Evolutionary conservation across 2,113 vertebrate genomes (phyloP).

Genomic region (Dermatemys mawii): DNA sequence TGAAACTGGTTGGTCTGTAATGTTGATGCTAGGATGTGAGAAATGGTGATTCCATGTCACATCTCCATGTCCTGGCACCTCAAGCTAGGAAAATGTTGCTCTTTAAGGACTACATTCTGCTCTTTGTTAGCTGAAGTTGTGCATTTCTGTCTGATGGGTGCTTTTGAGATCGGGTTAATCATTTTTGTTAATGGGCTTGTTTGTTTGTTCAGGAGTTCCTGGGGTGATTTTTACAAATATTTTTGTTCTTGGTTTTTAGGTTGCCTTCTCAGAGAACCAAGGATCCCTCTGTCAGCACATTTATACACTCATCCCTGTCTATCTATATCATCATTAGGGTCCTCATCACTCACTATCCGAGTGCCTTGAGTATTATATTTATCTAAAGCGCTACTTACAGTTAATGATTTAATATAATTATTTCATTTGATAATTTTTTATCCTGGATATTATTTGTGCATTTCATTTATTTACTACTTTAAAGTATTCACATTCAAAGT

Average conservation of each 20-base stretch:
- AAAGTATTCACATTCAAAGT: constrained; percentile 77
- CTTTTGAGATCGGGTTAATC: constrained; percentile 11
- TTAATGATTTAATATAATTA: not conserved
- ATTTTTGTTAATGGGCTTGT: not conserved
- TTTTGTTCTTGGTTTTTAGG: not conserved
- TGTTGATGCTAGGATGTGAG: not conserved
- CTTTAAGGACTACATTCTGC: constrained; percentile 6
- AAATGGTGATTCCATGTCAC: not conserved
- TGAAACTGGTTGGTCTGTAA: not conserved
- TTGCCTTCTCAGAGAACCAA: constrained; percentile 31
- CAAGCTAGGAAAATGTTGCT: not conserved
- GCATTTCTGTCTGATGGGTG: not conserved
- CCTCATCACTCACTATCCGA: not conserved
- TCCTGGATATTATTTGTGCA: constrained; percentile 39
- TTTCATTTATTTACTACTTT: constrained; percentile 60
- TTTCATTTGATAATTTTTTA: not conserved
- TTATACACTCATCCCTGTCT: not conserved
- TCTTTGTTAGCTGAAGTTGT: constrained; percentile 8
- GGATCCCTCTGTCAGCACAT: not conserved
- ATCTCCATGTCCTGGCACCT: not conserved
- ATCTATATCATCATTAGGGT: not conserved
- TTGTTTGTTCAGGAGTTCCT: not conserved
- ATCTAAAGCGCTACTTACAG: constrained; percentile 21
- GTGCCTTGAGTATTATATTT: not conserved
- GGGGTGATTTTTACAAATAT: not conserved